Conservation (phyloP, 1,140 invertebrate species). For the Zaprionus davidi region DNA sequence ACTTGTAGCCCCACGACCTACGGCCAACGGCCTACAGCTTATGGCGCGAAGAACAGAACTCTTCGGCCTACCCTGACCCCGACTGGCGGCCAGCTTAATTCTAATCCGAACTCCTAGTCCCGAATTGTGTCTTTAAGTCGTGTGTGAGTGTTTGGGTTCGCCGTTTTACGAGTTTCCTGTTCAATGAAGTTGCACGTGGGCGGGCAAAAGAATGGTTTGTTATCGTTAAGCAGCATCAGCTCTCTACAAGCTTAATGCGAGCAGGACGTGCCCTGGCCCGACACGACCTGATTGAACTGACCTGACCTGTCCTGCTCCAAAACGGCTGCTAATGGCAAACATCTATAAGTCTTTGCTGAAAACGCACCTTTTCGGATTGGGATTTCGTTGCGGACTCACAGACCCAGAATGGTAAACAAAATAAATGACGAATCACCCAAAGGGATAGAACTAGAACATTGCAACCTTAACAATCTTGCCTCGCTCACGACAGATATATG, state of each 20-base stretch:
- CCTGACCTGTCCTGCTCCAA: neutral
- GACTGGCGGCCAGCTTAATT: slow-evolving; percentile 43
- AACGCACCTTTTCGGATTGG: neutral
- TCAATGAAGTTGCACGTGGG: slow-evolving; percentile 67
- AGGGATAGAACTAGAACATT: neutral
- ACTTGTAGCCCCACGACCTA: neutral
- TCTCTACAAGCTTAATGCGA: slow-evolving; percentile 37
- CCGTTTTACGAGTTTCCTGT: slow-evolving; percentile 72
- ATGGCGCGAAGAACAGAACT: slow-evolving; percentile 7
- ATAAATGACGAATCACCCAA: slow-evolving; percentile 1
- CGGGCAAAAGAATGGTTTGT: slow-evolving; percentile 45
- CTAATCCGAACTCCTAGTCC: slow-evolving; percentile 37
- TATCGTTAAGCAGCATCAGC: slow-evolving; percentile 41
- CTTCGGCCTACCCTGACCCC: neutral
- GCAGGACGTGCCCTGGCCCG: neutral
- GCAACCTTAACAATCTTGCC: neutral
- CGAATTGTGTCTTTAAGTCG: neutral
- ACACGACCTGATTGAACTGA: neutral
- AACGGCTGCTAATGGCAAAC: slow-evolving; percentile 35
- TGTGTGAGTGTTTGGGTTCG: slow-evolving; percentile 9
- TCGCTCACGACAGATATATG: neutral
- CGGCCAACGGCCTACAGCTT: neutral
- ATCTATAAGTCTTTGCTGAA: slow-evolving; percentile 30
- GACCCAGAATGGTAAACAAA: neutral
- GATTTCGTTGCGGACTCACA: neutral